Evolutionary conservation across 1,140 invertebrate species (phyloP).

Genomic region (Sinella curviseta): DNA sequence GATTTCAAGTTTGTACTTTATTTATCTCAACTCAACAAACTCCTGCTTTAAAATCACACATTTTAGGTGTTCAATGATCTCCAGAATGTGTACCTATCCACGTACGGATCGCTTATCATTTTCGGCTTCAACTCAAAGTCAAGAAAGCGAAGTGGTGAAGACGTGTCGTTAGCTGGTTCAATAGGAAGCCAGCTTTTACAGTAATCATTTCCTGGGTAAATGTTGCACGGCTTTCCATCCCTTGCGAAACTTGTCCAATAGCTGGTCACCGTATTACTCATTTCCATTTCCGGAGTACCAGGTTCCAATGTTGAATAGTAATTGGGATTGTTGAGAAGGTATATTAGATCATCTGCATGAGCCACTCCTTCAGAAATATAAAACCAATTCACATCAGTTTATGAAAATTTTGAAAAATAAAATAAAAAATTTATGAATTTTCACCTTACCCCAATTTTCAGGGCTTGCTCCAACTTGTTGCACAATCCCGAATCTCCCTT

Average conservation of each 20-base stretch:
- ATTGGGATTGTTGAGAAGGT: slow-evolving; percentile 38
- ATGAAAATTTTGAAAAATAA: neutral
- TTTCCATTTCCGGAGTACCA: slow-evolving; percentile 30
- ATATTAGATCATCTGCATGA: slow-evolving; percentile 44
- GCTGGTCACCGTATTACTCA: slow-evolving; percentile 36
- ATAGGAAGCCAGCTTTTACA: neutral
- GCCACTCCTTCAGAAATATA: slow-evolving; percentile 31
- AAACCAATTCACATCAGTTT: neutral
- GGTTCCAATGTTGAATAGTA: slow-evolving; percentile 34
- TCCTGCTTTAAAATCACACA: too few relatives aligned
- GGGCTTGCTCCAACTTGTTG: slow-evolving; percentile 40
- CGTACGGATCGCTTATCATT: neutral
- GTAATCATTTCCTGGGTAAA: neutral
- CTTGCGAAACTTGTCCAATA: slow-evolving; percentile 46
- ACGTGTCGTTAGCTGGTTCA: neutral
- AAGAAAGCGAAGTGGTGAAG: neutral
- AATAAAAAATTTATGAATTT: too few relatives aligned
- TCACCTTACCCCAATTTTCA: slow-evolving; percentile 46
- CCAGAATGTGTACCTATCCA: neutral
- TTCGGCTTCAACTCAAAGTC: neutral
- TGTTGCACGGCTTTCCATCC: slow-evolving; percentile 36
- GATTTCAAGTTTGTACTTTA: too few relatives aligned
- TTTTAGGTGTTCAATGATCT: neutral
- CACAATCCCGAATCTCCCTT: slow-evolving; percentile 38
- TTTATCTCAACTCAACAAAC: too few relatives aligned